These are phyloP conservation scores for Calidris pugnax DNA, from an alignment of 2,113 vertebrate genomes.

Conservation along the genomic window DNA sequence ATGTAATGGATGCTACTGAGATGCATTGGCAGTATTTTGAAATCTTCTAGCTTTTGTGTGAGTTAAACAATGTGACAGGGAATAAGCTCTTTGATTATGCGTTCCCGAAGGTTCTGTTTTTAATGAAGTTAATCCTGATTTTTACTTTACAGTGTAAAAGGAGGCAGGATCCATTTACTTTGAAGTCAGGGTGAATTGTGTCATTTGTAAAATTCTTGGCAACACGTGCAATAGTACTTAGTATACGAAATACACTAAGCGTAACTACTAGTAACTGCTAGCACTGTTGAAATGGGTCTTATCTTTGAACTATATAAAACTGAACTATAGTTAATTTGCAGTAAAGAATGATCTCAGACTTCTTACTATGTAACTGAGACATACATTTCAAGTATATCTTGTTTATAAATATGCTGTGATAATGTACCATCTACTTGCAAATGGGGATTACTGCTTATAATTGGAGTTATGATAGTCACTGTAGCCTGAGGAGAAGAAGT, in stretches of 20 bases:
- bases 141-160: background rate
- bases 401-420: slow-evolving; percentile 31
- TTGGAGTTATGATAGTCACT: background rate
- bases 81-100: background rate
- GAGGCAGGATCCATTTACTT: background rate
- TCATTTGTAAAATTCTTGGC: background rate
- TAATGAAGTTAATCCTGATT: background rate
- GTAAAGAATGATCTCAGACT: background rate
- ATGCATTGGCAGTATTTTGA: background rate
- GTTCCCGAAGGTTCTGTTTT: background rate
- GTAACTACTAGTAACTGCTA: background rate
- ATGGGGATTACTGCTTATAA: slow-evolving; percentile 3
- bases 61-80: background rate
- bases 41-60: background rate
- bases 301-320: background rate
- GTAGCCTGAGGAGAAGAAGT: background rate
- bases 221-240: background rate
- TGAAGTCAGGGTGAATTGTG: background rate
- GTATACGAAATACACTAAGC: background rate
- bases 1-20: background rate
- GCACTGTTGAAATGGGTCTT: background rate
- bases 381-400: background rate
- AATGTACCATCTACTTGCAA: slow-evolving; percentile 57
- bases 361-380: background rate
- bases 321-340: background rate